These are phyloP conservation scores for Ormyrus nitidulus DNA, from an alignment of 2,888 invertebrate genomes.

Conservation along the genomic window DNA sequence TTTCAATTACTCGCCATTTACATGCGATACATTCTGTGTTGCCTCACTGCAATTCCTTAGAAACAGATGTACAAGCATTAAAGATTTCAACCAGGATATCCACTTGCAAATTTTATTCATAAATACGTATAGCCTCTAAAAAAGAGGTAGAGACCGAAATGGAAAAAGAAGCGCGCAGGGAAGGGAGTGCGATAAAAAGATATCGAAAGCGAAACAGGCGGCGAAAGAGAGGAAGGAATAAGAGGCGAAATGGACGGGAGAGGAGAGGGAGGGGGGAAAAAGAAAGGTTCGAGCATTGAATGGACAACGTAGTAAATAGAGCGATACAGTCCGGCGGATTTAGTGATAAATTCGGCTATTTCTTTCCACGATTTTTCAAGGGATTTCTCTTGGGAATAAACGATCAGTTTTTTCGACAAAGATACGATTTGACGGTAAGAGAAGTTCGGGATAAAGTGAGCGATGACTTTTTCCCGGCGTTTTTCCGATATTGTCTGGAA, in stretches of 20 bases:
- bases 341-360: slow-evolving; percentile 46
- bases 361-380: slow-evolving; percentile 43
- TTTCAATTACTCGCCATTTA: no score
- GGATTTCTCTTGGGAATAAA: slow-evolving; percentile 35
- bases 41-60: not conserved
- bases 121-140: slow-evolving; percentile 4
- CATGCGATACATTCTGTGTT: not conserved
- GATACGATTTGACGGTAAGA: slow-evolving; percentile 19
- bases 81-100: not conserved
- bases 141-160: not conserved
- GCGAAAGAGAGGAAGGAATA: not conserved
- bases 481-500: not conserved
- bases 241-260: not conserved
- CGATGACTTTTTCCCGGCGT: slow-evolving; percentile 2
- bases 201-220: not conserved
- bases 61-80: not conserved
- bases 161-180: not conserved
- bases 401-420: slow-evolving; percentile 31
- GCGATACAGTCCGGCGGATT: slow-evolving; percentile 35
- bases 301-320: slow-evolving; percentile 48
- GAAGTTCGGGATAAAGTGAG: slow-evolving; percentile 23
- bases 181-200: slow-evolving; percentile 25
- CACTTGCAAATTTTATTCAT: slow-evolving; percentile 7
- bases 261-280: not conserved
- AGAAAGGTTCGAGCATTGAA: slow-evolving; percentile 27